Evolutionary conservation across 2,888 invertebrate species (phyloP), one percentile per base, ranked within the genome.

Genomic region (Rhamphomyia laevipes): DNA sequence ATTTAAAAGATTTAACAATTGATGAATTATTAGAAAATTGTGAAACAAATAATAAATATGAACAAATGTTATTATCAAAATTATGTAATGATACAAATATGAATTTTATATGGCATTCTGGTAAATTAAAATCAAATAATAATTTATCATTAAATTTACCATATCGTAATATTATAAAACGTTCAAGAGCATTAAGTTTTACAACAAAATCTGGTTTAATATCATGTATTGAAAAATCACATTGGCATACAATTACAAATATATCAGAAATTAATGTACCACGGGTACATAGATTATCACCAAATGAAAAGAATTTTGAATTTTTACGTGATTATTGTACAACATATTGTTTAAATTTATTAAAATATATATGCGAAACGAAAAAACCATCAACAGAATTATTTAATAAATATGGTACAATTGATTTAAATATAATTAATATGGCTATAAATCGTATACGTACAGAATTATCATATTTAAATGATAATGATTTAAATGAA

Each of bases 271-370:
- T 84, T 37, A 77, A 77, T 48, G 81, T 78, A 61, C 90, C 90
- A 0, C 77, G 89, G 5, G 81, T 84, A 46, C 67, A 64, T 57
- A 59, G 62, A 1, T 48, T 69, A 17, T 57, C 58, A 13, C 53
- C 51, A 12, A 61, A 57, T 30, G 66, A 67, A 41, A 68, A 68
- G 12, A 62, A 61, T 16, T 43, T 53, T 12, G 58, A 58, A 2
- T 69, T 69, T 31, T 59, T 59, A 13, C 56, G 63, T 12, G 90
- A 92, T 64, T 93, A 81, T 63, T 79, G 82, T 61, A 72, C 83
- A 47, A 89, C 88, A 3, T 84, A 88, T 4, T 86, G 88, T 55
- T 78, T 84, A 45, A 82, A 82, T 54, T 70, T 91, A 47, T 66
- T 92, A 27, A 27, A 27, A 27, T 27, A 27, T 27, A 27, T 27